Evolutionary conservation across 2,113 vertebrate genomes (phyloP).

Genomic region (Ptyas mucosa): DNA sequence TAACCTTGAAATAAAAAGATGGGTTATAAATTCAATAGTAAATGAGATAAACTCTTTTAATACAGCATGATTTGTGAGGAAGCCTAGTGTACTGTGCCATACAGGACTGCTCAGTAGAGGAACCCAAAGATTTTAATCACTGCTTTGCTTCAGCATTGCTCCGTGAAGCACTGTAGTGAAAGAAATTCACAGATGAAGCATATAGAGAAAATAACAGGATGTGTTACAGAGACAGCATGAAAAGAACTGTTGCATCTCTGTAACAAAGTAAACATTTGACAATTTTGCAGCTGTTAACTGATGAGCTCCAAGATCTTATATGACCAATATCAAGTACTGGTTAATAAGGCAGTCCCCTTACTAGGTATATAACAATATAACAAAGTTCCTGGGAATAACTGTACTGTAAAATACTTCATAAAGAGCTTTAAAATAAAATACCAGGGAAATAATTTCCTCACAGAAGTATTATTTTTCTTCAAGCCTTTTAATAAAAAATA

Average conservation of each 20-base stretch:
- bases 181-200: neutral
- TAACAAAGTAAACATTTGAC: neutral
- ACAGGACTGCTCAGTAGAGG: neutral
- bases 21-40: neutral
- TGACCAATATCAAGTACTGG: neutral
- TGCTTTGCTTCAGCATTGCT: neutral
- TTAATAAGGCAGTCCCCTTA: neutral
- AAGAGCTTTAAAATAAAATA: neutral
- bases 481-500: neutral
- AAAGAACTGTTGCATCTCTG: neutral
- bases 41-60: neutral
- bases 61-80: neutral
- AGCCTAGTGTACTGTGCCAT: neutral
- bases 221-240: neutral
- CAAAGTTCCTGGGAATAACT: neutral
- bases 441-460: neutral
- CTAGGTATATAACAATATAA: neutral
- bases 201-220: neutral
- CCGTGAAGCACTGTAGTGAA: neutral
- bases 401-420: neutral
- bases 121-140: neutral
- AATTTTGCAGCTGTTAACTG: neutral
- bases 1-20: neutral
- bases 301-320: neutral
- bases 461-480: neutral